Percentiles rank a stretch among this genome's conserved stretches.
Evolutionary conservation across 1,140 invertebrate species (phyloP).

Genomic region (Batillaria attramentaria): DNA sequence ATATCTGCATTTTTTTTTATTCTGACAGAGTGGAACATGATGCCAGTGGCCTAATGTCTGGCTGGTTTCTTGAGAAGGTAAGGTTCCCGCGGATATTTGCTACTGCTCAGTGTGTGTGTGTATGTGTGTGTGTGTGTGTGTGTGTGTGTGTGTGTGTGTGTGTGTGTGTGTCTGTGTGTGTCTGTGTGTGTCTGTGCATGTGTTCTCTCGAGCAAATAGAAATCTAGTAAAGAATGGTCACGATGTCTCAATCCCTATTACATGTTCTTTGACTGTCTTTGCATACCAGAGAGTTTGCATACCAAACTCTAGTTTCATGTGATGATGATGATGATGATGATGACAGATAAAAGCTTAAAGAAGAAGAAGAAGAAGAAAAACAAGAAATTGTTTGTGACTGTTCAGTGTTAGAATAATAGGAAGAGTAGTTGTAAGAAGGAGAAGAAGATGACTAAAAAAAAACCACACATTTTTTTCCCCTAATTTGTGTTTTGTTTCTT

Average conservation of each 20-base stretch:
- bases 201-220: background rate
- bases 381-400: too few relatives aligned
- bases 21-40: conserved; percentile 60
- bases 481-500: too few relatives aligned
- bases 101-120: background rate
- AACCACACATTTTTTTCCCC: too few relatives aligned
- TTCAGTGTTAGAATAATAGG: too few relatives aligned
- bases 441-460: too few relatives aligned
- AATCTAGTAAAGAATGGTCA: background rate
- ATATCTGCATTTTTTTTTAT: conserved; percentile 27
- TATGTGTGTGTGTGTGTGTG: background rate
- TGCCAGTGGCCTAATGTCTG: conserved; percentile 52
- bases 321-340: too few relatives aligned
- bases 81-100: background rate
- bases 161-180: background rate
- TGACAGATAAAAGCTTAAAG: too few relatives aligned
- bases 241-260: background rate
- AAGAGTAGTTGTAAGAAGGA: too few relatives aligned
- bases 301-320: too few relatives aligned
- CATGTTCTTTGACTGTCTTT: too few relatives aligned
- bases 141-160: background rate
- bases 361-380: too few relatives aligned
- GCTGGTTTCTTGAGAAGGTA: conserved; percentile 62
- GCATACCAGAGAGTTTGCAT: too few relatives aligned
- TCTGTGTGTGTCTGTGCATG: background rate